A percentile compares a stretch with the other conserved stretches of the same genome.
Evolutionary conservation across 1,140 invertebrate genomes (phyloP).

Genomic region (Drosophila lini): DNA sequence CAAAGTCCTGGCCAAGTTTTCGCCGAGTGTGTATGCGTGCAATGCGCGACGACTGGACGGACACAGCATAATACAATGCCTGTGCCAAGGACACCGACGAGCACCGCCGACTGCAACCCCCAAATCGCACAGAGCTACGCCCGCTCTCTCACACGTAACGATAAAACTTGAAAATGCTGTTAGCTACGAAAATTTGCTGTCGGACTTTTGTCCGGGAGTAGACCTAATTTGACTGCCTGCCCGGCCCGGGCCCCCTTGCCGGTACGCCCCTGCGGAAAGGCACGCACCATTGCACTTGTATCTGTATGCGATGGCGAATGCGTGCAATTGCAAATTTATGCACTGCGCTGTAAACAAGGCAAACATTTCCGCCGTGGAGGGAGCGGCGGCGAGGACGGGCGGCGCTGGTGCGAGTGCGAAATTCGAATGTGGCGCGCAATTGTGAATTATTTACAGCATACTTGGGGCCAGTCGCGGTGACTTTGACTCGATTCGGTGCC

Average conservation of each 20-base stretch:
- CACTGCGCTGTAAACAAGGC: slow-evolving; percentile 79
- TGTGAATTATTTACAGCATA: slow-evolving; percentile 79
- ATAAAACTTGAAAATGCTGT: slow-evolving; percentile 83
- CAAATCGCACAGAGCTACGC: slow-evolving; percentile 5
- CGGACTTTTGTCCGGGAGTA: slow-evolving; percentile 58
- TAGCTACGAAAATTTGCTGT: slow-evolving; percentile 79
- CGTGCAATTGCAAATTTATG: slow-evolving; percentile 80
- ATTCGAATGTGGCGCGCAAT: slow-evolving; percentile 62
- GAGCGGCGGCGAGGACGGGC: neutral
- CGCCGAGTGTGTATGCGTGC: slow-evolving; percentile 19
- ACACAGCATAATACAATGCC: slow-evolving; percentile 51
- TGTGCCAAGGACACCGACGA: slow-evolving; percentile 71
- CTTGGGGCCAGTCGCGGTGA: slow-evolving; percentile 50
- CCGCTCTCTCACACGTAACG: slow-evolving; percentile 50
- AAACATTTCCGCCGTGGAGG: slow-evolving; percentile 66
- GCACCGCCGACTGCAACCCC: slow-evolving; percentile 11
- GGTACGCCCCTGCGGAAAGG: slow-evolving; percentile 31
- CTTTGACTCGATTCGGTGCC: slow-evolving; percentile 39
- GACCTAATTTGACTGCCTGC: slow-evolving; percentile 42
- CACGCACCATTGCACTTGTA: slow-evolving; percentile 54
- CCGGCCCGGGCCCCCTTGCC: neutral
- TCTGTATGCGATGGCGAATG: slow-evolving; percentile 36
- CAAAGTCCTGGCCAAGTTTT: neutral
- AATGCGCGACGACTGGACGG: neutral
- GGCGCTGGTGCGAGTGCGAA: slow-evolving; percentile 27